Evolutionary conservation across 2,797 vertebrate species (phyloP), one percentile per base, ranked within the genome.

Genomic region (Lagodon rhomboides): DNA sequence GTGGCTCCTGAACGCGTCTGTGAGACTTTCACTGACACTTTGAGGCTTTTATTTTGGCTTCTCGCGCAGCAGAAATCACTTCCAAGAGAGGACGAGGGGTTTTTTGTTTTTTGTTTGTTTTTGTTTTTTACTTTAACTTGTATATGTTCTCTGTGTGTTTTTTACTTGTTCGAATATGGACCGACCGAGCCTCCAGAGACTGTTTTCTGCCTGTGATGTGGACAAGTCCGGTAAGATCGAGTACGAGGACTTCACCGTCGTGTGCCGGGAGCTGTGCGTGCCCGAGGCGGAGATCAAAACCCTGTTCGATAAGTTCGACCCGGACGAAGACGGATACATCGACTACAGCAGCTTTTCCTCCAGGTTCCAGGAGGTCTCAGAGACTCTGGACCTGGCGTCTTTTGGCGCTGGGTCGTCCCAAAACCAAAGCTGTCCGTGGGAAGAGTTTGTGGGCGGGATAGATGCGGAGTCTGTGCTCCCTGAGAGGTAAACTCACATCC

Each of bases 221-320:
- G 94, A 96, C 82, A 94, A 91, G 20, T 95, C 95, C 0, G 95
- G 94, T 2, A 79, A 62, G 62, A 95, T 95, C 1, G 95, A 95
- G 80, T 93, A 86, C 46, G 94, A 94, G 41, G 95, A 96, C 85
- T 96, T 96, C 68, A 89, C 84, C 0, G 75, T 73, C 0, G 93
- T 96, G 1, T 96, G 95, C 50, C 82, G 73, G 3, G 95, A 96
- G 50, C 94, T 96, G 16, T 86, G 72, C 80, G 95, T 96, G 13
- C 93, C 93, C 0, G 87, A 88, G 0, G 27, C 62, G 1, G 87
- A 96, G 75, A 86, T 93, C 7, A 59, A 46, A 18, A 77, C 88
- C 11, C 79, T 96, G 62, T 96, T 96, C 61, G 84, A 84, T 59
- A 93, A 92, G 86, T 95, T 96, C 68, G 96, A 94, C 62, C 70